phyloP scores from a whole-genome alignment of 2,113 vertebrate species.

The Lucifuga dentata region DNA sequence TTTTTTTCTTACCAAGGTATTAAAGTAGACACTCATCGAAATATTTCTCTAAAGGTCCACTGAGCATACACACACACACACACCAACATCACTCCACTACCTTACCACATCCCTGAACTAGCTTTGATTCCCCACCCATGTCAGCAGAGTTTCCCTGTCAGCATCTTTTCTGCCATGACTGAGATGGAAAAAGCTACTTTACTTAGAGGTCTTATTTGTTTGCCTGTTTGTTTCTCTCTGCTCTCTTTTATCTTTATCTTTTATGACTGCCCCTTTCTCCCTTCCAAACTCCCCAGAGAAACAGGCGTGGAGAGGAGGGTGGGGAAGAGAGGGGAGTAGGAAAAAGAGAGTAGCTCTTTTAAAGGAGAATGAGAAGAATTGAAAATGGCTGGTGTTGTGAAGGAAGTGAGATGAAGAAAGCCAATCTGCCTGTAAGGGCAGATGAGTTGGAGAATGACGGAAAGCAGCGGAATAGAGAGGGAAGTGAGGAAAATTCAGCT shows the following conservation, averaged over 20 bases:
- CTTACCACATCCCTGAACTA: conserved; percentile 35
- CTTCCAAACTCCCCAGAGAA: conserved; percentile 73
- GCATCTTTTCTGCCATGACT: conserved; percentile 59
- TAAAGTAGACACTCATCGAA: conserved; percentile 47
- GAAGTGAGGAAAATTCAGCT: conserved; percentile 18
- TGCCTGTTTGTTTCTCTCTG: conserved; percentile 81
- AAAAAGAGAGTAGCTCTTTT: conserved; percentile 68
- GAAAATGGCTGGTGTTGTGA: conserved; percentile 78
- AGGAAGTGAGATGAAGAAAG: conserved; percentile 80
- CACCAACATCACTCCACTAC: conserved; percentile 3
- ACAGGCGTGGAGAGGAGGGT: conserved; percentile 38
- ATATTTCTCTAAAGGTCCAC: conserved; percentile 61
- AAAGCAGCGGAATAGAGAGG: conserved; percentile 39
- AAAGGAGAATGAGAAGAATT: conserved; percentile 76
- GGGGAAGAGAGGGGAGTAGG: neutral
- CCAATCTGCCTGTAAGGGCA: conserved; percentile 77
- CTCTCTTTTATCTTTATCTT: conserved; percentile 84
- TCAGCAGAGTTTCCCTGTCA: conserved; percentile 70
- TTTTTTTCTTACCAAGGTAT: conserved; percentile 26
- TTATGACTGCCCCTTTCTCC: conserved; percentile 79
- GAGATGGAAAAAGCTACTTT: conserved; percentile 80
- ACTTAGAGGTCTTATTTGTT: conserved; percentile 83
- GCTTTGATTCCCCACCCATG: conserved; percentile 68
- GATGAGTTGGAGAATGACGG: conserved; percentile 45
- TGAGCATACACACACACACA: conserved; percentile 40